phyloP scores from a whole-genome alignment of 2,888 invertebrate genomes.

The Stegana nigrithorax region DNA sequence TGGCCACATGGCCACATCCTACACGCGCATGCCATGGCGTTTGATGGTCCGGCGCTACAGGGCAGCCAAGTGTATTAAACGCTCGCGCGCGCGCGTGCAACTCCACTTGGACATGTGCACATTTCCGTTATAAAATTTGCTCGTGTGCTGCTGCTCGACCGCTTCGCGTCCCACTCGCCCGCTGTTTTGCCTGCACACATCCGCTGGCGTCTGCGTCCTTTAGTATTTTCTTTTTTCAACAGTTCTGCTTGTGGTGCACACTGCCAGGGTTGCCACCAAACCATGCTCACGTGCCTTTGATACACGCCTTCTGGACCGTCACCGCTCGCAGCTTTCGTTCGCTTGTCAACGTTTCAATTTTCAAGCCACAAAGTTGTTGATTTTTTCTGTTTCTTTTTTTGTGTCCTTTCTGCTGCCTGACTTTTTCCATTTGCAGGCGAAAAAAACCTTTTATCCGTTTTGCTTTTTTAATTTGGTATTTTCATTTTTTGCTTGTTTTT shows the following conservation, averaged over 20 bases:
- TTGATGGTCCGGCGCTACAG: too few species aligned
- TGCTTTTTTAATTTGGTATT: not conserved
- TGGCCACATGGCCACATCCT: too few species aligned
- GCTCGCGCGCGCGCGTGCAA: too few species aligned
- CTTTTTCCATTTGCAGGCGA: not conserved
- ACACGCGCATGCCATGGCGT: too few species aligned
- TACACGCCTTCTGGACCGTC: not conserved
- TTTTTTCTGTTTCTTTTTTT: conserved; percentile 3
- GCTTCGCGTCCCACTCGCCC: not conserved
- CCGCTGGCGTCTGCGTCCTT: not conserved
- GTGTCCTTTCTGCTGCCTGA: not conserved
- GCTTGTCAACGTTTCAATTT: conserved; percentile 11
- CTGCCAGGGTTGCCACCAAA: too few species aligned
- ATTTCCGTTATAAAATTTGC: not conserved
- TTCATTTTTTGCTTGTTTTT: not conserved
- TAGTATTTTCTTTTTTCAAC: not conserved
- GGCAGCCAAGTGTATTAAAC: too few species aligned
- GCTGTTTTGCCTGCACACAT: not conserved
- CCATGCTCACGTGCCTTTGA: too few species aligned
- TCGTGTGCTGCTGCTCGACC: not conserved
- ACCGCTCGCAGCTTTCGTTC: not conserved
- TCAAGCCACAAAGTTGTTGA: conserved; percentile 19
- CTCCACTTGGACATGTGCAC: too few species aligned
- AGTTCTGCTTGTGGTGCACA: too few species aligned
- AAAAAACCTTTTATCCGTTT: not conserved